Percentiles rank a stretch among this genome's conserved stretches.
phyloP scores from a whole-genome alignment of 2,113 vertebrate genomes.

The Oenanthe oenanthe region DNA sequence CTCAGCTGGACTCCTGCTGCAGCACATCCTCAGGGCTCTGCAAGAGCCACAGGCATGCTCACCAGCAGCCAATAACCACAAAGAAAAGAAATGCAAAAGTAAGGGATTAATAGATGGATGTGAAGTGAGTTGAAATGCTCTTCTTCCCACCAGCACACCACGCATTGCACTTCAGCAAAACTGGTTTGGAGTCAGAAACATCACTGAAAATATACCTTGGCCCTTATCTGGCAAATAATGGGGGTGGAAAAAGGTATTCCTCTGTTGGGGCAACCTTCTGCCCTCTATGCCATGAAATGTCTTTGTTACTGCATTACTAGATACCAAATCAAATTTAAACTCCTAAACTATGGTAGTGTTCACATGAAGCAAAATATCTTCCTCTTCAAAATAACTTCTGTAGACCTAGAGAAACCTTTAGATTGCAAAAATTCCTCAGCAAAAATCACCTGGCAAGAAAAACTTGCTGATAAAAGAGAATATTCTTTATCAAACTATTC shows the following conservation, averaged over 20 bases:
- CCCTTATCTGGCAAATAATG: not conserved
- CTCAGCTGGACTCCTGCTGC: not conserved
- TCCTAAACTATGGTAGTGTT: not conserved
- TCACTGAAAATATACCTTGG: not conserved
- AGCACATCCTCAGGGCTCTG: not conserved
- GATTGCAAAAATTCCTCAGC: not conserved
- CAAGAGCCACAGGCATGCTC: rapidly evolving
- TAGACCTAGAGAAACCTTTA: not conserved
- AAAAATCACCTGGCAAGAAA: not conserved
- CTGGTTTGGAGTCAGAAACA: not conserved
- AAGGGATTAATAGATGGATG: not conserved
- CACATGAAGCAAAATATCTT: not conserved
- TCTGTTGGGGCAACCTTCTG: not conserved
- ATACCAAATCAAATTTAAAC: not conserved
- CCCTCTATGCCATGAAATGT: not conserved
- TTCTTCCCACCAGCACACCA: rapidly evolving
- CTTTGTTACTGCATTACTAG: not conserved
- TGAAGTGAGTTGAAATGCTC: not conserved
- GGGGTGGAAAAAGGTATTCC: not conserved
- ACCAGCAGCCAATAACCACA: not conserved
- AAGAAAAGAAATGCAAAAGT: not conserved
- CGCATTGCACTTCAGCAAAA: not conserved
- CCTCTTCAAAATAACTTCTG: not conserved
- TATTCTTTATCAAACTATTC: not conserved
- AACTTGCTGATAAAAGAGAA: not conserved